Evolutionary conservation across 1,140 invertebrate genomes (phyloP).

Genomic region (Oscheius sp.): DNA sequence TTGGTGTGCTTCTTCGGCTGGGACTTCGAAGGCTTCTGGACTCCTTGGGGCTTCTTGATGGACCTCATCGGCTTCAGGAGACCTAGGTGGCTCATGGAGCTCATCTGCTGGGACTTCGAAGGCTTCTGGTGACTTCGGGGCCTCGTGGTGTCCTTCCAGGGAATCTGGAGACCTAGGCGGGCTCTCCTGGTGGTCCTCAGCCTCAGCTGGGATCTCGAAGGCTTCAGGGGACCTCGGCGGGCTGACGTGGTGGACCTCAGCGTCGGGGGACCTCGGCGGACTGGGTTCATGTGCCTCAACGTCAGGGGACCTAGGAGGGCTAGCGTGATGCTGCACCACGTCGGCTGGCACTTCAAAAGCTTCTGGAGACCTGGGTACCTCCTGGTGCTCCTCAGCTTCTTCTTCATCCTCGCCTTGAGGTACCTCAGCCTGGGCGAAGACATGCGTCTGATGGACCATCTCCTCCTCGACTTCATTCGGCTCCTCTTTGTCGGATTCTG

Average conservation of each 20-base stretch:
- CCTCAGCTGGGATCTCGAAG: background rate
- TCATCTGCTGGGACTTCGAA: too few relatives aligned
- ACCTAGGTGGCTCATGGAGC: background rate
- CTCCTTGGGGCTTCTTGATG: too few relatives aligned
- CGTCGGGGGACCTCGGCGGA: background rate
- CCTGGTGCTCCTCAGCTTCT: background rate
- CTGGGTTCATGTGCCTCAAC: background rate
- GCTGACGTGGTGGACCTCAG: background rate
- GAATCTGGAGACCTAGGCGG: background rate
- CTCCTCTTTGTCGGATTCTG: conserved; percentile 5
- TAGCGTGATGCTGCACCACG: background rate
- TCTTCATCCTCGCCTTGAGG: background rate
- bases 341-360: background rate
- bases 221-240: background rate
- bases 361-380: too few relatives aligned
- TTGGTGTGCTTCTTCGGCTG: background rate
- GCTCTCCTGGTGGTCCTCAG: background rate
- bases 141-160: background rate
- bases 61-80: background rate
- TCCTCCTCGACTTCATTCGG: background rate
- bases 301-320: too few relatives aligned
- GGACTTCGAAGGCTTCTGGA: background rate
- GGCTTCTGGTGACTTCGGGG: too few relatives aligned
- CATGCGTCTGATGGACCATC: background rate
- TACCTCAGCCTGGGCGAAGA: background rate